phyloP scores from a whole-genome alignment of 1,140 invertebrate species.

The Drosophila arawakana region DNA sequence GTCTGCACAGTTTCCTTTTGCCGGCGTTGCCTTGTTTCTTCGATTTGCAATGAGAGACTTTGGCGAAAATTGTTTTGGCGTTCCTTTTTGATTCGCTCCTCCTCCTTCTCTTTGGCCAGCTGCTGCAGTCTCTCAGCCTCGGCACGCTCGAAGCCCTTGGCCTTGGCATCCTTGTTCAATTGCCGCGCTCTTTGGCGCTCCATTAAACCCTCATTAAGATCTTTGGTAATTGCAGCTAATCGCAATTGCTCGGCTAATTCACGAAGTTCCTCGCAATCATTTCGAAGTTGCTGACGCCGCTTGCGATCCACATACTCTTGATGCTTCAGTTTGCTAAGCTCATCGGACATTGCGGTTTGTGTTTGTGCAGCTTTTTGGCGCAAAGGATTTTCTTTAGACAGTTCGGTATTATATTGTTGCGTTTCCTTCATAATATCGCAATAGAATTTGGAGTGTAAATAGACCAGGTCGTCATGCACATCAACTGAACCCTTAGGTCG shows the following conservation, averaged over 20 bases:
- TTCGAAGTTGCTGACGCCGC: constrained; percentile 57
- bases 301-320: constrained; percentile 55
- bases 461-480: not conserved
- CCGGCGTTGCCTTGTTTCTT: constrained; percentile 32
- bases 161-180: constrained; percentile 19
- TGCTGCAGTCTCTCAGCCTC: constrained; percentile 36
- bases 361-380: constrained; percentile 1
- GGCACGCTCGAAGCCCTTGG: constrained; percentile 20
- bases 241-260: constrained; percentile 58
- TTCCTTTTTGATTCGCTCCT: constrained; percentile 40
- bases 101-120: constrained; percentile 21
- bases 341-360: constrained; percentile 38
- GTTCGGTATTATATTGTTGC: not conserved
- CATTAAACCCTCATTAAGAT: constrained; percentile 44
- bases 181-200: constrained; percentile 11
- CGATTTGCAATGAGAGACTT: constrained; percentile 43
- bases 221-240: constrained; percentile 64
- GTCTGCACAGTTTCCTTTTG: constrained; percentile 33
- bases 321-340: constrained; percentile 51
- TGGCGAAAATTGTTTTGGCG: constrained; percentile 39
- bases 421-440: constrained; percentile 7
- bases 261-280: constrained; percentile 57
- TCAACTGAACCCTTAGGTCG: not conserved
- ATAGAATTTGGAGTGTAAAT: constrained; percentile 17
- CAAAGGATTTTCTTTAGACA: constrained; percentile 34